Evolutionary conservation across 2,888 invertebrate genomes (phyloP), one percentile per base, ranked within the genome.

Genomic region (Pterostichus niger): DNA sequence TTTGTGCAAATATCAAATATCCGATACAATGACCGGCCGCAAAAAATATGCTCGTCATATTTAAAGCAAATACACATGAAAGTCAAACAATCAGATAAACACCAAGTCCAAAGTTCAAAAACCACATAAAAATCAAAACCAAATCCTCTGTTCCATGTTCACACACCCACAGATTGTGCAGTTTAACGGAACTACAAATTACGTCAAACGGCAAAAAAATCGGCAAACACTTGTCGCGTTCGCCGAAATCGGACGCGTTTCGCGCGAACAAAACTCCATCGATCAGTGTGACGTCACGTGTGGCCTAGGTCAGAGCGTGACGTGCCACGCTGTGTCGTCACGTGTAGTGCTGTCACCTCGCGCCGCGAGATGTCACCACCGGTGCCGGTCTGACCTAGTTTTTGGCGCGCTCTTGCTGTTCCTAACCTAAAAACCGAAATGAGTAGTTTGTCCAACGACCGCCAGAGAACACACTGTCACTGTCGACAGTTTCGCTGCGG

Each of bases 221-320:
- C 64, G 44, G 33, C 52, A 75, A 75, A 71, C 13, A 68, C 17
- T 71, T 17, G 10, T 13, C 44, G 68, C 44, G 44, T 71, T 71
- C 68, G 44, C 40, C 68, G 81, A 81, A 81, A 78, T 81, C 35
- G 40, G 35, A 10, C 68, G 40, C 64, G 52, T 40, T 81, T 81
- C 81, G 17, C 61, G 49, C 44, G 77, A 79, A 79, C 68, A 13
- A 17, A 13, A 56, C 17, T 10, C 64, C 64, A 64, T 64, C 64
- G 64, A 64, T 73, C 49, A 33, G 76, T 15, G 56, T 56, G 73
- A 82, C 82, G 82, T 82, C 82, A 75, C 52, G 24, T 68, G 49
- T 82, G 46, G 33, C 82, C 75, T 82, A 82, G 82, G 82, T 82
- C 82, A 82, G 82, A 68, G 24, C 44, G 49, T 82, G 71, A 82